Percentiles rank a stretch among this genome's conserved stretches.
These are phyloP conservation scores for Leuciscus waleckii DNA, from an alignment of 2,797 vertebrate species.

Conservation along the genomic window DNA sequence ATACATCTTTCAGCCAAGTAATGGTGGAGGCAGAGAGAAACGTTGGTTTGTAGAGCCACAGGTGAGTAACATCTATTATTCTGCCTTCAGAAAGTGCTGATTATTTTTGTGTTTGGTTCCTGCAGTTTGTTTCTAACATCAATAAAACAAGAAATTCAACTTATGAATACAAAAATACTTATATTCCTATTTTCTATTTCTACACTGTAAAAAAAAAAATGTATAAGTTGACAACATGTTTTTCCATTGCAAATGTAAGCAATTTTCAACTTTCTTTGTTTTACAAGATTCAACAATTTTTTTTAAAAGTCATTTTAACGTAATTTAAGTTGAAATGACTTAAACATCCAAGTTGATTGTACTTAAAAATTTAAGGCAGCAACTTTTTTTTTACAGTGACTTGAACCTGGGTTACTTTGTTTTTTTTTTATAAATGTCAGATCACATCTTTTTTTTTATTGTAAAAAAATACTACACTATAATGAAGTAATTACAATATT, in stretches of 20 bases:
- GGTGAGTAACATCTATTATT: slow-evolving; percentile 62
- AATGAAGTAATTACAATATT: not conserved
- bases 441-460: not conserved
- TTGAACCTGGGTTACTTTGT: not conserved
- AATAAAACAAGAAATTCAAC: not conserved
- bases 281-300: too few relatives aligned
- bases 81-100: not conserved
- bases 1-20: slow-evolving; percentile 75
- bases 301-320: too few relatives aligned
- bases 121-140: not conserved
- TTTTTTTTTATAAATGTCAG: not conserved
- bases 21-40: slow-evolving; percentile 75
- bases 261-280: too few relatives aligned
- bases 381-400: too few relatives aligned
- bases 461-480: not conserved
- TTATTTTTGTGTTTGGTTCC: not conserved
- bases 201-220: too few relatives aligned
- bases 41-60: slow-evolving; percentile 82
- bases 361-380: too few relatives aligned
- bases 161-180: not conserved
- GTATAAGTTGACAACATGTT: too few relatives aligned
- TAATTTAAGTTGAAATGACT: too few relatives aligned
- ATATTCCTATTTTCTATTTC: not conserved
- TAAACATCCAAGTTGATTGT: too few relatives aligned
- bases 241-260: too few relatives aligned